phyloP scores from a whole-genome alignment of 1,140 invertebrate species.

The Rhagoletis pomonella region DNA sequence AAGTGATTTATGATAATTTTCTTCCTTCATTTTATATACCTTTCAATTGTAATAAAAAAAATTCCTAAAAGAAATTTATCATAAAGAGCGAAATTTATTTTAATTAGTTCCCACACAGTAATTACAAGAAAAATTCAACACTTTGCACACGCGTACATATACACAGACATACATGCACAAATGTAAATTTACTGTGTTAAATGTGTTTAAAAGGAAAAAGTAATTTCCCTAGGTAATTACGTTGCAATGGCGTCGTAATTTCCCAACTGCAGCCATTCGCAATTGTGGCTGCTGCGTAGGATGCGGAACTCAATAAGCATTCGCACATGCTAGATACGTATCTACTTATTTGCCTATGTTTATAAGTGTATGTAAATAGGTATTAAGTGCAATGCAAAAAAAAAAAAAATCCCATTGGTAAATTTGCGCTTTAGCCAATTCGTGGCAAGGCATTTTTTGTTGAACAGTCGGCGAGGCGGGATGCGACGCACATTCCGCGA shows the following conservation, averaged over 20 bases:
- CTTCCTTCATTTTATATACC: too few species aligned
- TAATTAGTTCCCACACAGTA: neutral
- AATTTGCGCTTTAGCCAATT: too few species aligned
- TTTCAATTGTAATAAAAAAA: too few species aligned
- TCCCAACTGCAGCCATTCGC: neutral
- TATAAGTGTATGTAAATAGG: neutral
- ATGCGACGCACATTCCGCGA: neutral
- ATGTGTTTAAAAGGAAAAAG: neutral
- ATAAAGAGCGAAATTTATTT: slow-evolving; percentile 47
- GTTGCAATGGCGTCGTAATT: neutral
- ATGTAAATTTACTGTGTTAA: too few species aligned
- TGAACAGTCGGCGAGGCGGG: neutral
- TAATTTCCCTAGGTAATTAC: slow-evolving; percentile 5
- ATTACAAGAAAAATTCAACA: too few species aligned
- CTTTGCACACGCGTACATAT: neutral
- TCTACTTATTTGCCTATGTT: too few species aligned
- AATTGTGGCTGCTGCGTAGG: neutral
- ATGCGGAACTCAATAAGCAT: neutral
- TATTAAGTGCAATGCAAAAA: neutral
- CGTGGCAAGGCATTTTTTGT: neutral
- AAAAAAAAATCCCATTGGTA: neutral
- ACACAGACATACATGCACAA: neutral
- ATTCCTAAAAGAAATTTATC: neutral
- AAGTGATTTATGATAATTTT: too few species aligned
- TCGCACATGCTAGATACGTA: neutral